Base-by-base conservation (phyloP, 23 tunicate species). In the Ascidia mentula region DNA sequence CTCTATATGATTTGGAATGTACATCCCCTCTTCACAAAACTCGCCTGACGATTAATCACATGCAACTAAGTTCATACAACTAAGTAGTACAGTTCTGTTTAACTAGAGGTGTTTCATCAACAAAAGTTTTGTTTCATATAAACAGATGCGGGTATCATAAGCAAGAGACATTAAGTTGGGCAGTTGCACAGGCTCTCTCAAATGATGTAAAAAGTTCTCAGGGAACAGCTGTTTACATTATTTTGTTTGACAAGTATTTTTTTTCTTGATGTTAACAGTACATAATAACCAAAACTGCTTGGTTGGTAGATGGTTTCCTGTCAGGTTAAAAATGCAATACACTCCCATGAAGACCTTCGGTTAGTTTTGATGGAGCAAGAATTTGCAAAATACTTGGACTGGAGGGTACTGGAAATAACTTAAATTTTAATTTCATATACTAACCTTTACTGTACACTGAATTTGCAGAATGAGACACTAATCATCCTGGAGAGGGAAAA, bases 131-230 rank as follows among this genome's bases (percentile, higher is more conserved):
- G 13, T 53, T 42, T 42, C 1, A 9, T 1, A 53, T 20, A 53
- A 53, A 53, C 65, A 53, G 65, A 53, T 53, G 65, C 65, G 65
- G 13, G 65, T 53, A 6, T 53, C 65, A 3, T 71, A 71, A 28
- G 34, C 74, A 34, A 34, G 74, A 31, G 74, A 71, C 39, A 34
- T 71, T 18, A 71, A 71, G 74, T 36, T 71, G 74, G 74, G 39
- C 74, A 34, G 74, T 71, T 71, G 74, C 38, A 36, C 74, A 71
- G 13, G 74, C 74, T 18, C 38, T 71, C 38, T 3, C 8, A 5
- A 6, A 71, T 34, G 34, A 71, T 71, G 74, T 71, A 6, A 36
- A 34, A 31, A 36, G 30, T 71, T 34, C 74, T 7, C 6, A 71
- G 6, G 74, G 74, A 18, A 71, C 74, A 20, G 38, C 30, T 34